Base-by-base conservation (phyloP, 2,113 vertebrate genomes). In the Hemichromis elongatus region DNA sequence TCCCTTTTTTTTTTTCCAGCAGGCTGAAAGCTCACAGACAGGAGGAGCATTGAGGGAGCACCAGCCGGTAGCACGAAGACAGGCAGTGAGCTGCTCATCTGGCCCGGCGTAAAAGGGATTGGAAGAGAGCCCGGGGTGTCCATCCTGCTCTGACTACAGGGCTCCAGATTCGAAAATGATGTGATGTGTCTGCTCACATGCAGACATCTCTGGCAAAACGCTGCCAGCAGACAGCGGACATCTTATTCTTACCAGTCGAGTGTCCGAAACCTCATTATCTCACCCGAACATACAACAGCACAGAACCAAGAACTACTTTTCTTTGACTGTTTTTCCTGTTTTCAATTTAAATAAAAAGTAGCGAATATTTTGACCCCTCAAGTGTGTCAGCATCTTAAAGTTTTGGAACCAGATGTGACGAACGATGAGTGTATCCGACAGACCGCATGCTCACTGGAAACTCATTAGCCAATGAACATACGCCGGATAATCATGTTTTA, bases 31-130 rank as follows among this genome's bases (percentile, higher is more conserved):
- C 68, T 79, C 16, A 45, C 68, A 84, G 86, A 91, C 86, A 88
- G 88, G 88, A 70, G 89, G 66, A 86, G 89, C 86, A 57, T 7
- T 70, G 79, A 90, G 88, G 92, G 88, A 91, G 91, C 52, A 90
- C 90, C 88, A 80, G 89, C 82, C 26, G 45, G 70, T 45, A 79
- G 70, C 73, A 85, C 89, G 86, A 89, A 79, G 84, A 57, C 87
- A 55, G 63, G 61, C 57, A 70, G 85, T 68, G 90, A 81, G 90
- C 75, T 21, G 16, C 89, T 92, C 89, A 86, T 83, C 89, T 88
- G 84, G 82, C 66, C 33, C 56, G 83, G 54, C 18, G 12, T 70
- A 78, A 91, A 92, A 85, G 82, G 86, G 40, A 81, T 35, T 85
- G 82, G 90, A 85, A 61, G 77, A 61, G 78, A 83, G 88, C 88